A percentile compares a stretch with the other conserved stretches of the same genome.
phyloP scores from a whole-genome alignment of 2,888 invertebrate species.

The Ametastegia equiseti region DNA sequence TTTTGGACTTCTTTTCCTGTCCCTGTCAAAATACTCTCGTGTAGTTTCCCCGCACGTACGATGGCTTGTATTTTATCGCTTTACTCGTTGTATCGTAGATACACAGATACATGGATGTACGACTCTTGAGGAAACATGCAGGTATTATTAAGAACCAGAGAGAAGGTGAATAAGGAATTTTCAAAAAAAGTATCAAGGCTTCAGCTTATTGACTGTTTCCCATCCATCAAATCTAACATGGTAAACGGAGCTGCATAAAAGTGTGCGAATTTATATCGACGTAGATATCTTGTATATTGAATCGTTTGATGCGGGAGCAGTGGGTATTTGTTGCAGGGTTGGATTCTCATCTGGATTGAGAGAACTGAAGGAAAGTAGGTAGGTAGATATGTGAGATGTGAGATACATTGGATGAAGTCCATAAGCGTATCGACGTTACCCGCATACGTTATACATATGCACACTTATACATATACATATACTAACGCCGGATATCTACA shows the following conservation, averaged over 20 bases:
- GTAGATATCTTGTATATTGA: conserved; percentile 4
- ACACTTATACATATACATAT: neutral
- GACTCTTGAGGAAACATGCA: neutral
- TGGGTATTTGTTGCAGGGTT: neutral
- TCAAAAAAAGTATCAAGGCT: conserved; percentile 3
- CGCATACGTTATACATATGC: conserved; percentile 1
- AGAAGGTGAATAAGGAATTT: neutral
- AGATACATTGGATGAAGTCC: neutral
- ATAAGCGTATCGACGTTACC: conserved; percentile 18
- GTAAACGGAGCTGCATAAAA: neutral
- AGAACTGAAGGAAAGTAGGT: neutral
- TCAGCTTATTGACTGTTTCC: neutral
- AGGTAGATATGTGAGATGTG: neutral
- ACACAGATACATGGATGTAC: neutral
- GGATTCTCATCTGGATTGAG: neutral
- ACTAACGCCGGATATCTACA: neutral
- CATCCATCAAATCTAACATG: conserved; percentile 5
- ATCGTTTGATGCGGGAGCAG: neutral
- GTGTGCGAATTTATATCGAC: conserved; percentile 9
- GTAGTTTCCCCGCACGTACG: neutral
- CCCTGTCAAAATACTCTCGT: neutral
- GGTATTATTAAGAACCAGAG: neutral
- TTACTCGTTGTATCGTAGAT: neutral
- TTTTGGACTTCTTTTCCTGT: neutral
- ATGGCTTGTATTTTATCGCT: neutral